A percentile compares a stretch with the other conserved stretches of the same genome.
These are phyloP conservation scores for Microplitis manilae DNA, from an alignment of 2,888 invertebrate genomes.

Conservation along the genomic window DNA sequence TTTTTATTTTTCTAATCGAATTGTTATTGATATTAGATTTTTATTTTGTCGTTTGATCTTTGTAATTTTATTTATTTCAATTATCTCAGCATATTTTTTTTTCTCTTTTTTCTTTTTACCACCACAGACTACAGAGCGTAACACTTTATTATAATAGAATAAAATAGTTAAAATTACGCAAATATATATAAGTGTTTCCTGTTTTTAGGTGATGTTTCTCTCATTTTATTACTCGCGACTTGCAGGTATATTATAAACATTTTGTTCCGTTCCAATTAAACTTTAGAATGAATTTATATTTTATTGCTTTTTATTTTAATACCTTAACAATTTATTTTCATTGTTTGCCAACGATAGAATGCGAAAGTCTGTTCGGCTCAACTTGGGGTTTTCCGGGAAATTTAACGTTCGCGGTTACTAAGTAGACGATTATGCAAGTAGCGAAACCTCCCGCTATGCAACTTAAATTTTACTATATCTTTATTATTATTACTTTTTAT, in stretches of 20 bases:
- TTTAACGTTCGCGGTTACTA: conserved; percentile 48
- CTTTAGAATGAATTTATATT: conserved; percentile 9
- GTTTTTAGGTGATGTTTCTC: neutral
- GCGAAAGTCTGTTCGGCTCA: conserved; percentile 47
- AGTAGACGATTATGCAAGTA: conserved; percentile 37
- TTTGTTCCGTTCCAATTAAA: conserved; percentile 26
- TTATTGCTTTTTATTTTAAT: neutral
- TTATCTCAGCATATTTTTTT: neutral
- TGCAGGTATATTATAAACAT: neutral
- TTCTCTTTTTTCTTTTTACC: neutral
- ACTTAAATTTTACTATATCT: neutral
- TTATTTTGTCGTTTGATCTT: neutral
- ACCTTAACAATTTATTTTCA: conserved; percentile 11
- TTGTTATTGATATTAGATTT: no score
- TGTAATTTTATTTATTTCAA: neutral
- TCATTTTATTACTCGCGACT: neutral
- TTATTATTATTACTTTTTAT: neutral
- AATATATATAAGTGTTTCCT: conserved; percentile 13
- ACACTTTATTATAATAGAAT: neutral
- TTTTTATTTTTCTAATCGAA: neutral
- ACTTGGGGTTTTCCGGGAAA: conserved; percentile 51
- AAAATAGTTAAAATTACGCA: neutral
- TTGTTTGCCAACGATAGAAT: conserved; percentile 43
- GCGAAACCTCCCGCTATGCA: conserved; percentile 9
- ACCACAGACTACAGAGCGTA: no score